A percentile compares a stretch with the other conserved stretches of the same genome.
Evolutionary conservation across 2,797 vertebrate genomes (phyloP).

Genomic region (Falco columbarius): DNA sequence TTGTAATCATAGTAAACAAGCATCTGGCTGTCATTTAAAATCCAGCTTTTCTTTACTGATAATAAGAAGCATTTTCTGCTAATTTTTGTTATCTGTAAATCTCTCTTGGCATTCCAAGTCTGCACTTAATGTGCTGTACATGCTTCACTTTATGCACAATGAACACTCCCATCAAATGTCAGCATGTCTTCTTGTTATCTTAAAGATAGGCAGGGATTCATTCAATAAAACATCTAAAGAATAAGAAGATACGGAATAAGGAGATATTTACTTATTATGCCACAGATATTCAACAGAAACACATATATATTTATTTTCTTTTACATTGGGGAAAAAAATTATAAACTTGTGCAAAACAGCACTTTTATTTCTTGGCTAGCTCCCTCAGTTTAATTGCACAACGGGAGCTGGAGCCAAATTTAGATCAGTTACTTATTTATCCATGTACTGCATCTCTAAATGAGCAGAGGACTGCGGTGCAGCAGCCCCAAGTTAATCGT

Average conservation of each 20-base stretch:
- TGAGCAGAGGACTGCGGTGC: neutral
- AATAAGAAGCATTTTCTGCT: constrained; percentile 44
- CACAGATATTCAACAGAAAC: neutral
- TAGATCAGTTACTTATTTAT: neutral
- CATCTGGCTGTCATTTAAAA: constrained; percentile 53
- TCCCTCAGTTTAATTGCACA: neutral
- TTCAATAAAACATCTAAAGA: neutral
- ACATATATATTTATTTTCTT: neutral
- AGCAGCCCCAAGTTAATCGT: neutral
- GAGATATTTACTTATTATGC: neutral
- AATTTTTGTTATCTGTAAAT: constrained; percentile 59
- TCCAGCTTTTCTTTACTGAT: constrained; percentile 1
- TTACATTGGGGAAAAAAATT: neutral
- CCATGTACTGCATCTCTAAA: neutral
- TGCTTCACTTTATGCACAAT: neutral
- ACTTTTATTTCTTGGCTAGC: neutral
- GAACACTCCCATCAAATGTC: neutral
- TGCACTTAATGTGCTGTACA: neutral
- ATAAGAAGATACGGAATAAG: neutral
- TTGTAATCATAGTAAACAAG: constrained; percentile 32
- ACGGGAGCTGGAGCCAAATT: neutral
- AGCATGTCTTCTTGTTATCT: neutral
- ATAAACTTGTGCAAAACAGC: neutral
- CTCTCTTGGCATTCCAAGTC: constrained; percentile 15
- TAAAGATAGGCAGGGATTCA: constrained; percentile 9